These are phyloP conservation scores for Fistularia tabacaria DNA, from an alignment of 2,797 vertebrate genomes.

Conservation along the genomic window DNA sequence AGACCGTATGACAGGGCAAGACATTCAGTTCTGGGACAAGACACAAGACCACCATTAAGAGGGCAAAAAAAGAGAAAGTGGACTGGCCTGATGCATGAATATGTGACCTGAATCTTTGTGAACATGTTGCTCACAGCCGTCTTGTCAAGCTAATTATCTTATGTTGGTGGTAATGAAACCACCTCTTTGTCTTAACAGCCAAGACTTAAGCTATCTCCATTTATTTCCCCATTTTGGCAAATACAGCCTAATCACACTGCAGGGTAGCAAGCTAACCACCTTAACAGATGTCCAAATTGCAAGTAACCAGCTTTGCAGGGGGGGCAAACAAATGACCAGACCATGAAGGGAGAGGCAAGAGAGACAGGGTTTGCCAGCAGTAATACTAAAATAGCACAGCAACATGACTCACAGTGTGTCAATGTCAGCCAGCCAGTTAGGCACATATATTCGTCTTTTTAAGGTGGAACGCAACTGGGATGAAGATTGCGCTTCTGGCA, in stretches of 20 bases:
- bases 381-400: constrained; percentile 52
- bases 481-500: constrained; percentile 41
- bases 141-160: constrained; percentile 48
- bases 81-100: not conserved
- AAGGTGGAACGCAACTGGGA: constrained; percentile 57
- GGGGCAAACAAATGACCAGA: constrained; percentile 62
- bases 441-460: constrained; percentile 60
- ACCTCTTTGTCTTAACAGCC: constrained; percentile 40
- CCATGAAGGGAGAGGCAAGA: constrained; percentile 33
- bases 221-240: constrained; percentile 63
- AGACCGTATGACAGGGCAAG: constrained; percentile 38
- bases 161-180: constrained; percentile 39
- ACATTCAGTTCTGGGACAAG: constrained; percentile 22
- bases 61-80: not conserved
- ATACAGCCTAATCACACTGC: constrained; percentile 54
- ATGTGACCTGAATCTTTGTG: constrained; percentile 23
- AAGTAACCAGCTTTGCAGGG: constrained; percentile 62
- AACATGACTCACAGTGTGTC: constrained; percentile 62
- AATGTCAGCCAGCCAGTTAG: constrained; percentile 60
- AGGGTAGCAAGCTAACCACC: constrained; percentile 61
- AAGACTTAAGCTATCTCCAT: constrained; percentile 47
- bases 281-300: constrained; percentile 75
- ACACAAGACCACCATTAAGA: constrained; percentile 22
- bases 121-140: constrained; percentile 23
- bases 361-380: constrained; percentile 42